Base-by-base conservation (phyloP, 92 coral and sea anemone genomes). In the Epizoanthus ramosus region DNA sequence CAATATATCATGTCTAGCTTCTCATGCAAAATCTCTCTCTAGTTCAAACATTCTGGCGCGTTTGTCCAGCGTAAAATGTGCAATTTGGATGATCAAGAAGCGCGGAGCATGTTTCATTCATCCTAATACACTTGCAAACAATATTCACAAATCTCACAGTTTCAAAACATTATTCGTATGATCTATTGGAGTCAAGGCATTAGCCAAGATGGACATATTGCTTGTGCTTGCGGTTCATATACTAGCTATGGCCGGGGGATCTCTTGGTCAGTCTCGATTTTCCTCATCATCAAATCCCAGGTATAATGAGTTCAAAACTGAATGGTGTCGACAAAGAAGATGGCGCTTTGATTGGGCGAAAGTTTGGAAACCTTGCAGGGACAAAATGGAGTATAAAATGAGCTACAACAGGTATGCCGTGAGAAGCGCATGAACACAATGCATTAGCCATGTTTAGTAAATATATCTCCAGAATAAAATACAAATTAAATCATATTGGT, bases 291-390 rank as follows among this genome's bases (percentile, higher is more conserved):
- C 57, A 39, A 41, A 65, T 19, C 58, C 23, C 47, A 19, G 21
- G 15, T 47, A 47, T 47, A 16, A 63, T 39, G 33, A 39, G 8
- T 77, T 77, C 24, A 60, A 61, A 21, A 6, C 12, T 16, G 82
- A 77, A 57, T 77, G 82, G 82, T 77, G 82, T 60, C 69, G 82
- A 53, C 82, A 77, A 37, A 54, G 82, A 39, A 22, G 24, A 13
- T 77, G 82, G 82, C 82, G 82, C 43, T 60, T 77, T 16, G 71
- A 77, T 61, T 77, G 82, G 82, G 23, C 16, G 17, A 77, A 60
- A 41, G 23, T 77, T 12, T 77, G 71, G 82, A 69, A 77, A 19
- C 82, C 82, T 39, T 77, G 82, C 43, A 77, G 15, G 54, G 58
- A 77, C 21, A 77, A 77, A 15, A 77, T 77, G 82, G 5, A 8